Conservation (phyloP, 2,113 vertebrate genomes). For the Pithys albifrons region DNA sequence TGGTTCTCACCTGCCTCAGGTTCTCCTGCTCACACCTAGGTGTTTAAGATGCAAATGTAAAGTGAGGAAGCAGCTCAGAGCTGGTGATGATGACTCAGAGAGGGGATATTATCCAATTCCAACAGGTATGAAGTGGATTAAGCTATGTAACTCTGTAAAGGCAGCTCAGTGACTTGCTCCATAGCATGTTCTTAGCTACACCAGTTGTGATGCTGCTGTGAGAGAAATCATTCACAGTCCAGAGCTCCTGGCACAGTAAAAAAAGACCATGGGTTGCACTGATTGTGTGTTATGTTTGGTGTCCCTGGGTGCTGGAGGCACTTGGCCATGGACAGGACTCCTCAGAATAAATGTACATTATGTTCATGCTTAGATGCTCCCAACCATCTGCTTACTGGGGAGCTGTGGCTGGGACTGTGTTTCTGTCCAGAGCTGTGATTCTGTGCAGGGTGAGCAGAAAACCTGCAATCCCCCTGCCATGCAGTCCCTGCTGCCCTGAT, state of each 20-base stretch:
- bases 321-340: not conserved
- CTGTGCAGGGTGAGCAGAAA: fast-evolving
- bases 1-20: not conserved
- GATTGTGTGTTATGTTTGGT: not conserved
- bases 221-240: not conserved
- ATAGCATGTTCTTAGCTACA: not conserved
- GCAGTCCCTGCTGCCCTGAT: not conserved
- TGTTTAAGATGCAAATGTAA: not conserved
- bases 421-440: fast-evolving
- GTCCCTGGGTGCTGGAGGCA: not conserved
- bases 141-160: not conserved
- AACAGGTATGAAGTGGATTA: not conserved
- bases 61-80: not conserved
- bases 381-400: fast-evolving
- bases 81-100: not conserved
- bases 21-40: not conserved
- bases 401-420: not conserved
- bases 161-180: not conserved
- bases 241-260: not conserved
- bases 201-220: not conserved
- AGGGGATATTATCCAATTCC: not conserved
- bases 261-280: not conserved
- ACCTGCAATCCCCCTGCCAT: not conserved
- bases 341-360: not conserved
- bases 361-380: fast-evolving